Evolutionary conservation across 37 sponge, comb jelly and placozoan species (phyloP).

Genomic region (Halisarca cf. caerulea): DNA sequence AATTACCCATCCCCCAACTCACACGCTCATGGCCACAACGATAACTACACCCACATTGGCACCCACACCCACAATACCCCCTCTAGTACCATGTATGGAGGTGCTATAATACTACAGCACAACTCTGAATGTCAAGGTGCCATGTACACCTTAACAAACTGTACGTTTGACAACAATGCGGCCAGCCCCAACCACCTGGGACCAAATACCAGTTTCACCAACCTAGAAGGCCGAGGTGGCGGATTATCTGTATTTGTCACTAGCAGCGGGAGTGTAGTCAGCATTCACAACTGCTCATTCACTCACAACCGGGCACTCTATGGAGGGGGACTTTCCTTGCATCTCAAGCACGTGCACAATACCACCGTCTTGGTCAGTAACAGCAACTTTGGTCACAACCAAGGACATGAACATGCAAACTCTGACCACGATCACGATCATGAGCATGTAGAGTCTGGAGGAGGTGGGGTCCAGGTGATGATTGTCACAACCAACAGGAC

Average conservation of each 20-base stretch:
- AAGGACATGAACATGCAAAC: neutral
- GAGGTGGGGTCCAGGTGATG: constrained; percentile 15
- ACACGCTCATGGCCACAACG: too few species aligned
- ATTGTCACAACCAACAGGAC: neutral
- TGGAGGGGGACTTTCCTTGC: constrained; percentile 8
- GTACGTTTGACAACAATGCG: too few species aligned
- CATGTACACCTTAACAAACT: too few species aligned
- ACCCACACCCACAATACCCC: too few species aligned
- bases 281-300: neutral
- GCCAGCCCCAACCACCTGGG: too few species aligned
- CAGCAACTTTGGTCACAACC: neutral
- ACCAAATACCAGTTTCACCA: neutral
- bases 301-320: neutral
- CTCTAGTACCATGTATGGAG: too few species aligned
- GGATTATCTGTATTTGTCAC: neutral
- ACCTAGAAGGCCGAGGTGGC: constrained; percentile 7
- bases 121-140: too few species aligned
- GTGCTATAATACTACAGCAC: neutral
- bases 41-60: too few species aligned
- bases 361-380: neutral
- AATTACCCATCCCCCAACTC: too few species aligned
- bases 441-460: neutral
- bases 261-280: too few species aligned
- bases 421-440: too few species aligned
- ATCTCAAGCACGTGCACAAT: neutral